A percentile compares a stretch with the other conserved stretches of the same genome.
Evolutionary conservation across 2,797 vertebrate species (phyloP).

Genomic region (Cyclopterus lumpus): DNA sequence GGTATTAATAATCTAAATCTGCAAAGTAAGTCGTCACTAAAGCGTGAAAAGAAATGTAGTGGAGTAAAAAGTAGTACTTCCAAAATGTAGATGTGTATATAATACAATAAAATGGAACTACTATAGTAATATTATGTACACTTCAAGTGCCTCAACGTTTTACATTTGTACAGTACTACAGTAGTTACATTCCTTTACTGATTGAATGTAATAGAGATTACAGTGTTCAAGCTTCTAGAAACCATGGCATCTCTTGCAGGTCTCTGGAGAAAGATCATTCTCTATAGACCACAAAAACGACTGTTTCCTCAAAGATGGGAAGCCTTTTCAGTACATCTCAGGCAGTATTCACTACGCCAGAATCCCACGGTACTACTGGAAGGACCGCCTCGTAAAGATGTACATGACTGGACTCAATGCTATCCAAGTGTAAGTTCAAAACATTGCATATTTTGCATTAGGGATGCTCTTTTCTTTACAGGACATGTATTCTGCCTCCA

Average conservation of each 20-base stretch:
- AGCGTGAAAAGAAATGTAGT: not conserved
- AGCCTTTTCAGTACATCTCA: constrained; percentile 92
- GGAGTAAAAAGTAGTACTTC: not conserved
- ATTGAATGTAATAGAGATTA: not conserved
- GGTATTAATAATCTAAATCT: not conserved
- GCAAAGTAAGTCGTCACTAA: not conserved
- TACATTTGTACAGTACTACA: not conserved
- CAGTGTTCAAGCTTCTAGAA: not conserved
- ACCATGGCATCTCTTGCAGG: constrained; percentile 52
- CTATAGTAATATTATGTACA: not conserved
- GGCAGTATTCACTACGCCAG: constrained; percentile 97
- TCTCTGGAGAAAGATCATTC: constrained; percentile 82
- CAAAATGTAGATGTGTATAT: not conserved
- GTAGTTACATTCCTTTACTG: not conserved
- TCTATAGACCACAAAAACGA: constrained; percentile 87
- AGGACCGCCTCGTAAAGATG: constrained; percentile 94
- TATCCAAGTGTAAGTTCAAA: constrained; percentile 88
- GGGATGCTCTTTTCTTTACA: not conserved
- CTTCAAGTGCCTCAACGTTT: not conserved
- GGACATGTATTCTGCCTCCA: not conserved
- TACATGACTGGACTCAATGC: constrained; percentile 93
- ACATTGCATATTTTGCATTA: not conserved
- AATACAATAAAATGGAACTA: not conserved
- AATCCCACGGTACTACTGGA: constrained; percentile 91
- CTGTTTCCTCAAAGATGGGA: constrained; percentile 91